A percentile compares a stretch with the other conserved stretches of the same genome.
phyloP scores from a whole-genome alignment of 2,888 invertebrate genomes.

The Nasonia oneida region DNA sequence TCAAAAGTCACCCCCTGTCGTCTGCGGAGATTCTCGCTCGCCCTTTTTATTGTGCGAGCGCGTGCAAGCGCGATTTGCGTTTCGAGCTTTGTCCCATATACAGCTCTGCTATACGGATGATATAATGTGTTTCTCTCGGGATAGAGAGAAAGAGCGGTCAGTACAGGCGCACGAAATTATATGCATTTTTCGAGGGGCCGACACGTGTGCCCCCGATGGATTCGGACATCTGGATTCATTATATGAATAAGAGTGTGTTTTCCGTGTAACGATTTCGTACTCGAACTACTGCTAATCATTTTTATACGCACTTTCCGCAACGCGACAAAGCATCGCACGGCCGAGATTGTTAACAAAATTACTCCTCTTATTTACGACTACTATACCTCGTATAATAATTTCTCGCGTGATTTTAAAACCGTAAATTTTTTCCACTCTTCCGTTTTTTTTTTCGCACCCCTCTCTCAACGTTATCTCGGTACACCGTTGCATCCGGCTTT shows the following conservation, averaged over 20 bases:
- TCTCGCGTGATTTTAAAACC: slow-evolving; percentile 79
- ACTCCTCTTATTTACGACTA: slow-evolving; percentile 16
- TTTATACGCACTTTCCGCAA: neutral
- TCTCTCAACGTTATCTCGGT: slow-evolving; percentile 55
- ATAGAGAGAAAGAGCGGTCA: too few relatives aligned
- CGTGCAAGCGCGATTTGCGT: slow-evolving; percentile 28
- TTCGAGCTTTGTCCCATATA: slow-evolving; percentile 6
- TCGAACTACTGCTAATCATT: neutral
- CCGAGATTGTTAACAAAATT: neutral
- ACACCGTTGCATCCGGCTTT: slow-evolving; percentile 47
- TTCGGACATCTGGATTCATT: slow-evolving; percentile 53
- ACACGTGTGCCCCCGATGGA: neutral
- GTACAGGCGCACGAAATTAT: slow-evolving; percentile 14
- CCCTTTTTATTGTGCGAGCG: slow-evolving; percentile 32
- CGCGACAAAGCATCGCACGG: neutral
- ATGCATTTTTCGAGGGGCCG: slow-evolving; percentile 40
- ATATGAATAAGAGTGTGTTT: neutral
- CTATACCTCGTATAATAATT: slow-evolving; percentile 73
- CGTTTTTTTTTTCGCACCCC: slow-evolving; percentile 50
- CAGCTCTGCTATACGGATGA: neutral
- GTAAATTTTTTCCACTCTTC: slow-evolving; percentile 75
- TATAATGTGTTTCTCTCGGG: slow-evolving; percentile 20
- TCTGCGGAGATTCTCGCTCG: slow-evolving; percentile 14
- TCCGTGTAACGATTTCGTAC: slow-evolving; percentile 57
- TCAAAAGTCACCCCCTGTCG: slow-evolving; percentile 38